Evolutionary conservation across 2,888 invertebrate genomes (phyloP).

Genomic region (Bhutanitis thaidina): DNA sequence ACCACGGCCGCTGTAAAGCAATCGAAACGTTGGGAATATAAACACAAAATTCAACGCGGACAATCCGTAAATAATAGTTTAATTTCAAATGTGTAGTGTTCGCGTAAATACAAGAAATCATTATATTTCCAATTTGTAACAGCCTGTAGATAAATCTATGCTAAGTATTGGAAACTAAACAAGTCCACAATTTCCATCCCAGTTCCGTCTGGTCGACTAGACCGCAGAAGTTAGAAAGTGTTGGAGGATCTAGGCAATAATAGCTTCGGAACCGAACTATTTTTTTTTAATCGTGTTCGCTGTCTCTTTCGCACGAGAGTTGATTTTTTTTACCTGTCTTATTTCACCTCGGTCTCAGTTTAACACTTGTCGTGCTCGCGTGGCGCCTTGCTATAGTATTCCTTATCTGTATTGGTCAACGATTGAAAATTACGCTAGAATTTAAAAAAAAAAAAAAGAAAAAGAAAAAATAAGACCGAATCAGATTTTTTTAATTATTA

Average conservation of each 20-base stretch:
- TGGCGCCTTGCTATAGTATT: slow-evolving; percentile 37
- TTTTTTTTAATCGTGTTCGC: slow-evolving; percentile 23
- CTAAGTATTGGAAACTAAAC: background rate
- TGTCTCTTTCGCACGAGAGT: slow-evolving; percentile 21
- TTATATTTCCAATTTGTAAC: too few species aligned
- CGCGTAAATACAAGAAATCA: too few species aligned
- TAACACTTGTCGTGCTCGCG: slow-evolving; percentile 46
- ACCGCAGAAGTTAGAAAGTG: slow-evolving; percentile 31
- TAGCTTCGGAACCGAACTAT: slow-evolving; percentile 8
- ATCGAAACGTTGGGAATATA: too few species aligned
- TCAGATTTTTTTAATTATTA: too few species aligned
- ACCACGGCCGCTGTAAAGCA: too few species aligned
- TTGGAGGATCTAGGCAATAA: slow-evolving; percentile 28
- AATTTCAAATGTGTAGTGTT: too few species aligned
- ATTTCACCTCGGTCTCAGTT: slow-evolving; percentile 23
- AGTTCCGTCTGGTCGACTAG: slow-evolving; percentile 21
- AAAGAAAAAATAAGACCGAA: too few species aligned
- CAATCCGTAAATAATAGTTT: too few species aligned
- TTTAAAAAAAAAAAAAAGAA: too few species aligned
- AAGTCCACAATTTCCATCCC: slow-evolving; percentile 22
- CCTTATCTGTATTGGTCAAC: background rate
- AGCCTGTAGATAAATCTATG: too few species aligned
- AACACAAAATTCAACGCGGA: too few species aligned
- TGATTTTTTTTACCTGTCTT: slow-evolving; percentile 22
- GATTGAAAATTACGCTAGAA: too few species aligned